These are phyloP conservation scores for Hydrotaea cyrtoneurina DNA, from an alignment of 2,888 invertebrate genomes.

Conservation along the genomic window DNA sequence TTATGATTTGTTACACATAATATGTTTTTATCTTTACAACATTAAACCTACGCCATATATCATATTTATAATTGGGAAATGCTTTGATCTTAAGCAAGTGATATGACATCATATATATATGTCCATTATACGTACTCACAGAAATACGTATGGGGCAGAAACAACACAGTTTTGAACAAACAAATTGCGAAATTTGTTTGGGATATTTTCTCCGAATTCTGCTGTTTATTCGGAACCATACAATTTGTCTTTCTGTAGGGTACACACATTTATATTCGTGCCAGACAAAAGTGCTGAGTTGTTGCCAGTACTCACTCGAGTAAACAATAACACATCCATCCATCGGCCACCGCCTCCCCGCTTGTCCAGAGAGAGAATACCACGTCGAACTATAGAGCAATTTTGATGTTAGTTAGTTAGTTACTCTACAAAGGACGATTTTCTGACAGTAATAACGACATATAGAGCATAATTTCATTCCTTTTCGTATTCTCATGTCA, in stretches of 20 bases:
- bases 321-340: neutral
- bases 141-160: too few species aligned
- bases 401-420: neutral
- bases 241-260: neutral
- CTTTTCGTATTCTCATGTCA: neutral
- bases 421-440: neutral
- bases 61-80: too few species aligned
- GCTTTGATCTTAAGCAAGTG: too few species aligned
- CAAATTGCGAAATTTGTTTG: neutral
- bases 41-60: too few species aligned
- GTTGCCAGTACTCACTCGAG: neutral
- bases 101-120: too few species aligned
- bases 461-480: neutral
- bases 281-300: neutral
- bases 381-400: neutral
- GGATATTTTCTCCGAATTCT: neutral
- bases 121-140: too few species aligned
- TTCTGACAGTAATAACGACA: constrained; percentile 10
- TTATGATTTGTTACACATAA: too few species aligned
- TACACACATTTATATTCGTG: neutral
- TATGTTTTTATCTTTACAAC: too few species aligned
- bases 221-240: neutral
- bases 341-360: neutral
- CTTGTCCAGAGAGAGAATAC: neutral
- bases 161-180: neutral